Base-by-base conservation (phyloP, 2,797 vertebrate species). In the Sebastes iracundus region DNA sequence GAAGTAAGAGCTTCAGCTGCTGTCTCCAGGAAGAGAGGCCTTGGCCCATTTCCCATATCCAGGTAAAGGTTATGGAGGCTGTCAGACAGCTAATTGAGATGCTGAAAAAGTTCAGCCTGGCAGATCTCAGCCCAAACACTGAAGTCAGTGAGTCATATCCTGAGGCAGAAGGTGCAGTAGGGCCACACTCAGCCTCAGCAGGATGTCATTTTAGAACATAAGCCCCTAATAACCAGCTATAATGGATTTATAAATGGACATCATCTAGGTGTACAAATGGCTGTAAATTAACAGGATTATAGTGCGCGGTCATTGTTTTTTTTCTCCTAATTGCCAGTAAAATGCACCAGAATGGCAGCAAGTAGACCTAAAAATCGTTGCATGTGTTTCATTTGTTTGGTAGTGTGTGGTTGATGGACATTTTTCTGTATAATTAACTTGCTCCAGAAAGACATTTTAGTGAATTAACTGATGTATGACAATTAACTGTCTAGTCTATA, bases 61-160 rank as follows among this genome's bases (percentile, higher is more conserved):
- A 68, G 75, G 59, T 71, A 66, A 85, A 79, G 61, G 77, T 81
- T 72, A 69, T 7, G 20, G 52, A 74, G 38, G 59, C 42, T 77
- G 77, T 73, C 70, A 59, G 65, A 13, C 42, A 25, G 53, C 77
- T 80, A 79, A 87, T 75, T 79, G 67, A 84, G 63, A 86, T 58
- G 58, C 64, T 69, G 30, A n/a, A 58, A n/a, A 7, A 64, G 25
- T 32, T 71, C 49, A 69, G 58, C 16, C 25, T 13, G 1, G 35
- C 42, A 63, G 46, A 78, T 72, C 68, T 71, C 64, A 84, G 56
- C 18, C 49, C 25, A 62, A 59, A 74, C 46, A 35, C 22, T 53
- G 32, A 68, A 66, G 56, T 68, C 70, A 62, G 14, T 49, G 42
- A 64, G 66, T 75, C 25, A 63, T 38, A 49, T 72, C 49, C 79